Base-by-base conservation (phyloP, 2,113 vertebrate genomes). In the Sporophila hypoxantha region DNA sequence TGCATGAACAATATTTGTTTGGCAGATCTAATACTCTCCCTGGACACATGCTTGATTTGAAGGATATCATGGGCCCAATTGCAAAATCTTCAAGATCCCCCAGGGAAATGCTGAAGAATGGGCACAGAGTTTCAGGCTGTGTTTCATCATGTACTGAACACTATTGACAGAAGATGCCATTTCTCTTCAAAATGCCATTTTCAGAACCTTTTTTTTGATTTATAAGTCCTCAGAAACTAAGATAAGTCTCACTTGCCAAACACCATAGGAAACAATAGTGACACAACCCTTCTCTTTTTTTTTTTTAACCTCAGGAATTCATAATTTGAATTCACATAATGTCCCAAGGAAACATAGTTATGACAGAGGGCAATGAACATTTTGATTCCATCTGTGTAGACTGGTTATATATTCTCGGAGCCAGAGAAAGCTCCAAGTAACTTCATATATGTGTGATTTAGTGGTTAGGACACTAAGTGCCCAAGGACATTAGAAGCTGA, bases 401-500 rank as follows among this genome's bases (percentile, higher is more conserved):
- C 53, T 68, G 65, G 69, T 83, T 89, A 71, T 25, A 47, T 74
- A 87, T 88, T 86, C 66, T 55, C 55, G 37, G 49, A 88, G 32
- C 34, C 50, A 76, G 83, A 86, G 61, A 81, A 92, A 83, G 46
- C 9, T 55, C 52, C 18, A 55, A 32, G 5, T 65, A 53, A 83
- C 77, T 88, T 83, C 49, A 75, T 57, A 5, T 81, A 13, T 27
- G 14, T 87, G 49, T 91, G 82, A 71, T 57, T 91, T 92, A 81
- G 69, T 88, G 56, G 85, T 81, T 91, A 77, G 80, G 66, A 78
- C 62, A 84, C 46, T 73, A 62, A 84, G 46, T 53, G 77, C 62
- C 74, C 74, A 91, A 81, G 85, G 61, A 93, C 50, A 50, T 86
- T 78, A 88, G 62, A 75, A 60, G 55, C 32, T 90, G 80, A 84